Base-by-base conservation (phyloP, 2,797 vertebrate species). In the Rhinophrynus dorsalis region DNA sequence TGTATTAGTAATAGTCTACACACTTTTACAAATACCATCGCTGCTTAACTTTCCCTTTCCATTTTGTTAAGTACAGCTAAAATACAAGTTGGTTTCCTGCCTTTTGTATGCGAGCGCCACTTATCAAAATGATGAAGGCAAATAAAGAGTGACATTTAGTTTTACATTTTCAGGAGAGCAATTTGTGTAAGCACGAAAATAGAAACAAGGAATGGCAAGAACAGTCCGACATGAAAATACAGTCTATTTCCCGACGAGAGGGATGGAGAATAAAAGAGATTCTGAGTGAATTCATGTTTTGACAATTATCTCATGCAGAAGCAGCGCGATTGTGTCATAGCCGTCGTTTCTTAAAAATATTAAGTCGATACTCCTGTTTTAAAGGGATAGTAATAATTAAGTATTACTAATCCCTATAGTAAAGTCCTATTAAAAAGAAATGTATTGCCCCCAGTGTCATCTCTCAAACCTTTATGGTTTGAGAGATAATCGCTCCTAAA, bases 121-220 rank as follows among this genome's bases (percentile, higher is more conserved):
- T 48, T 48, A 24, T 48, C 21, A 24, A 24, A 23, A 24, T 12
- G 27, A 18, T 26, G 64, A 56, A 44, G 65, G 52, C 12, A 50
- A 67, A 58, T 67, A 58, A 27, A 48, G 30, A 10, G 11, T 67
- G 65, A 58, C 65, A 58, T 58, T 67, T 48, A 11, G 29, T 37
- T 48, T 17, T 67, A 29, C n/a, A 10, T 47, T 30, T 57, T 12
- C 42, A 30, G 54, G 15, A 8, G 40, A 58, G 15, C 51, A 30
- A n/a, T 35, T 56, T 66, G 50, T 66, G 50, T 18, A 10, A 67
- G 65, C 29, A 58, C 30, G n/a, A 20, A 55, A 48, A 58, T 67
- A 58, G 54, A 67, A 57, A 40, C 42, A 6, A 7, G 3, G 54
- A 26, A 17, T 33, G 20, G 6, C 51, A 15, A 37, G 51, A 15